Percentiles rank a stretch among this genome's conserved stretches.
Evolutionary conservation across 2,888 invertebrate species (phyloP).

Genomic region (Arge pagana): DNA sequence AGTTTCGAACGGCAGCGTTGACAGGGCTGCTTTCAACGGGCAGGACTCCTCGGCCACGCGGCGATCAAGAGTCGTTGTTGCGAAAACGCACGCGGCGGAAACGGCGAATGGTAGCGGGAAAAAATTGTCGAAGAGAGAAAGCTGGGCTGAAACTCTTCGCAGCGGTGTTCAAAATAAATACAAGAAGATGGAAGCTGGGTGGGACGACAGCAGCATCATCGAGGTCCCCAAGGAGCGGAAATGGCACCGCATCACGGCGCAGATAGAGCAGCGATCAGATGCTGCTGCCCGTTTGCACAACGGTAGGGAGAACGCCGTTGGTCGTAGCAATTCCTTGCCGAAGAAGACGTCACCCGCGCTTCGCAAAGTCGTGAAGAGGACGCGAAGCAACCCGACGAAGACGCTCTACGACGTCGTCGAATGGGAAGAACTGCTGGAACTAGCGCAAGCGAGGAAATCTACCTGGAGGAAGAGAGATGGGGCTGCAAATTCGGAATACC

Average conservation of each 20-base stretch:
- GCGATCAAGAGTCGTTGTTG: background rate
- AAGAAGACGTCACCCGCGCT: constrained; percentile 60
- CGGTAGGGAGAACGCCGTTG: constrained; percentile 18
- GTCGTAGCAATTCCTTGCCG: constrained; percentile 35
- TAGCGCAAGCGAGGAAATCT: constrained; percentile 63
- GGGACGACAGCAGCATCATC: constrained; percentile 50
- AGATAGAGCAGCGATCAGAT: constrained; percentile 39
- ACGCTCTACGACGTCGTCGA: constrained; percentile 51
- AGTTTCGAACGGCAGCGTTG: constrained; percentile 41
- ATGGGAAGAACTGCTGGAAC: constrained; percentile 64
- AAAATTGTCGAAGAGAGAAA: constrained; percentile 36
- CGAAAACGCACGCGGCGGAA: constrained; percentile 6
- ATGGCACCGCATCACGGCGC: constrained; percentile 50
- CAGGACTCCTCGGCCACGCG: no score
- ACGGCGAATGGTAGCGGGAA: constrained; percentile 19
- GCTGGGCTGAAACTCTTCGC: constrained; percentile 49
- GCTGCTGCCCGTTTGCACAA: no score
- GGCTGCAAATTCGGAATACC: constrained; percentile 1
- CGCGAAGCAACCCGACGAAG: constrained; percentile 20
- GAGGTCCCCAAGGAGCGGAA: constrained; percentile 46
- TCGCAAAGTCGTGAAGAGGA: constrained; percentile 34
- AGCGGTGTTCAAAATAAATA: constrained; percentile 41
- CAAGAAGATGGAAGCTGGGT: constrained; percentile 49
- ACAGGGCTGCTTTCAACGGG: constrained; percentile 14
- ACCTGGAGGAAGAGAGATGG: constrained; percentile 27